Evolutionary conservation across 2,888 invertebrate genomes (phyloP).

Genomic region (Lithophane socia): DNA sequence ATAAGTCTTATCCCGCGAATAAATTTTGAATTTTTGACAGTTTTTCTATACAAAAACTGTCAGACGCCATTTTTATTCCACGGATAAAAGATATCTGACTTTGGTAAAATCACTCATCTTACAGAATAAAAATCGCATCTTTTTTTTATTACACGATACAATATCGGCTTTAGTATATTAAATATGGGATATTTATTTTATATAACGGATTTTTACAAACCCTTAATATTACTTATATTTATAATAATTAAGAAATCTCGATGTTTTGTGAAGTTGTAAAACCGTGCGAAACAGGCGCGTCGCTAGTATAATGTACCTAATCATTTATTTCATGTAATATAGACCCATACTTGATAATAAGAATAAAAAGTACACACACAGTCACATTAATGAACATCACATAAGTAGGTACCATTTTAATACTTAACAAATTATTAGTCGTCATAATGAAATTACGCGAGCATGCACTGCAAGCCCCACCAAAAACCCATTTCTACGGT

Average conservation of each 20-base stretch:
- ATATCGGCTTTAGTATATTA: background rate
- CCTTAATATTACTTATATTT: conserved; percentile 4
- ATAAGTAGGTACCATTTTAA: background rate
- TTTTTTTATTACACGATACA: background rate
- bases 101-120: too few species aligned
- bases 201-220: conserved; percentile 1
- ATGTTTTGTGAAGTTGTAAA: conserved; percentile 4
- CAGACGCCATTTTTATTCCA: too few species aligned
- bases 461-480: too few species aligned
- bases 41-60: too few species aligned
- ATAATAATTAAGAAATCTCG: conserved; percentile 5
- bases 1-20: too few species aligned
- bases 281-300: background rate
- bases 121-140: background rate
- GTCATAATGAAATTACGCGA: background rate
- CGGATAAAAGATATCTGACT: too few species aligned
- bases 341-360: background rate
- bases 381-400: background rate
- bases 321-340: background rate
- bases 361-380: background rate
- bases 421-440: background rate
- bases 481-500: too few species aligned
- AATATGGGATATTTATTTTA: background rate
- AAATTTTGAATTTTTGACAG: too few species aligned
- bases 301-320: background rate